A percentile compares a stretch with the other conserved stretches of the same genome.
phyloP scores from a whole-genome alignment of 2,797 vertebrate genomes.

The Moxostoma hubbsi region DNA sequence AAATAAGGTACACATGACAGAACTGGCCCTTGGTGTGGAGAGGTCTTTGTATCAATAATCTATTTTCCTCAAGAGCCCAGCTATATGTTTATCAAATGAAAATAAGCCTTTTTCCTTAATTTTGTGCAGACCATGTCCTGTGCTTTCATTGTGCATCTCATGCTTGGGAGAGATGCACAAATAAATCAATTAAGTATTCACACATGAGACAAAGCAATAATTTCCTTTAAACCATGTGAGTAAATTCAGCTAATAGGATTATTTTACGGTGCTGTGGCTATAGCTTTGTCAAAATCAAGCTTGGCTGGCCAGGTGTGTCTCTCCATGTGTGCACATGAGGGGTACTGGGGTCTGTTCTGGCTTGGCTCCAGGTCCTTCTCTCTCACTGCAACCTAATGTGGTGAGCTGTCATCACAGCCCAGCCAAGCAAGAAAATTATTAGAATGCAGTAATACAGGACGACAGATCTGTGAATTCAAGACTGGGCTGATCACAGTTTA shows the following conservation, averaged over 20 bases:
- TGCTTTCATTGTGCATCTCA: conserved; percentile 6
- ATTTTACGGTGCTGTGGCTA: conserved; percentile 26
- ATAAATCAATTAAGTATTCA: conserved; percentile 41
- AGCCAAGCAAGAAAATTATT: conserved; percentile 62
- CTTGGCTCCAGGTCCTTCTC: conserved; percentile 34
- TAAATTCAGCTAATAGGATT: conserved; percentile 34
- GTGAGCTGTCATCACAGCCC: conserved; percentile 43
- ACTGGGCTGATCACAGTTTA: conserved; percentile 66
- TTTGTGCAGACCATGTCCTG: neutral
- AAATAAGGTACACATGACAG: neutral
- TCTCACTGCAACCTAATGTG: conserved; percentile 58
- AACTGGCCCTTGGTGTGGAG: neutral
- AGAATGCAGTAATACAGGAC: conserved; percentile 56
- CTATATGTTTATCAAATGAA: conserved; percentile 1
- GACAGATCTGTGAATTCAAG: conserved; percentile 70
- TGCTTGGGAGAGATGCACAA: conserved; percentile 25
- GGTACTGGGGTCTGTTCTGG: conserved; percentile 19
- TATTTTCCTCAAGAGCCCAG: neutral
- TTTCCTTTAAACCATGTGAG: conserved; percentile 35
- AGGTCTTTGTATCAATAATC: conserved; percentile 15
- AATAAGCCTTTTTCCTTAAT: conserved; percentile 6
- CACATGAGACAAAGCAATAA: conserved; percentile 32
- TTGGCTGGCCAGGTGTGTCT: conserved; percentile 33
- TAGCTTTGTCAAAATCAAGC: conserved; percentile 29
- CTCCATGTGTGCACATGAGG: conserved; percentile 1